phyloP scores from a whole-genome alignment of 2,888 invertebrate genomes.

The Cosmia trapezina region DNA sequence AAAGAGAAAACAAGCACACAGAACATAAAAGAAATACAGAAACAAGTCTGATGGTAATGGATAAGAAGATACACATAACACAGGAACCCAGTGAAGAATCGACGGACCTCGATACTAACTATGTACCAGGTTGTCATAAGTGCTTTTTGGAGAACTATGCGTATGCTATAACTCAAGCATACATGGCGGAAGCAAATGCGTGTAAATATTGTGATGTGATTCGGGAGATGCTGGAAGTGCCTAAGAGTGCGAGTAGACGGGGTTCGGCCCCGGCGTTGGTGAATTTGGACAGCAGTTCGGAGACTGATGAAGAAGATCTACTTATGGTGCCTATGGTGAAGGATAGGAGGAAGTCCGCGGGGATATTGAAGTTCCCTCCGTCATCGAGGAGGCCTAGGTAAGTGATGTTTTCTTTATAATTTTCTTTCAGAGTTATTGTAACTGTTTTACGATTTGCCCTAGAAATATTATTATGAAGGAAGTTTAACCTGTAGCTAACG shows the following conservation, averaged over 20 bases:
- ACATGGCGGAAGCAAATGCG: constrained; percentile 82
- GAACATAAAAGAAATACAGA: constrained; percentile 82
- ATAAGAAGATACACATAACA: constrained; percentile 80
- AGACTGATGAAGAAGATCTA: constrained; percentile 84
- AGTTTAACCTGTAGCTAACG: not conserved
- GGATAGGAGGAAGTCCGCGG: constrained; percentile 89
- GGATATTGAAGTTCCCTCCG: constrained; percentile 83
- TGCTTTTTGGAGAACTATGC: constrained; percentile 89
- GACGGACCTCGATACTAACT: constrained; percentile 81
- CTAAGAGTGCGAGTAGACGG: constrained; percentile 84
- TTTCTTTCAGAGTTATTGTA: not conserved
- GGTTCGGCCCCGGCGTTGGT: constrained; percentile 91
- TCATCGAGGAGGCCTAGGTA: constrained; percentile 85
- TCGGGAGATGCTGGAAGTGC: constrained; percentile 85
- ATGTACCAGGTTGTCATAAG: constrained; percentile 86
- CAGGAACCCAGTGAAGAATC: constrained; percentile 86
- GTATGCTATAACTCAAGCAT: constrained; percentile 86
- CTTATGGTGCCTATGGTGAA: constrained; percentile 87
- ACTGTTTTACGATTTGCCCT: not conserved
- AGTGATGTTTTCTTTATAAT: constrained; percentile 65
- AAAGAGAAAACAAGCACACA: constrained; percentile 78
- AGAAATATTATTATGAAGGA: not conserved
- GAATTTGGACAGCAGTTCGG: constrained; percentile 85
- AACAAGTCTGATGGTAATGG: constrained; percentile 78
- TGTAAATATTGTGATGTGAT: constrained; percentile 89